Evolutionary conservation across 2,113 vertebrate genomes (phyloP), one percentile per base, ranked within the genome.

Genomic region (Gavia stellata): DNA sequence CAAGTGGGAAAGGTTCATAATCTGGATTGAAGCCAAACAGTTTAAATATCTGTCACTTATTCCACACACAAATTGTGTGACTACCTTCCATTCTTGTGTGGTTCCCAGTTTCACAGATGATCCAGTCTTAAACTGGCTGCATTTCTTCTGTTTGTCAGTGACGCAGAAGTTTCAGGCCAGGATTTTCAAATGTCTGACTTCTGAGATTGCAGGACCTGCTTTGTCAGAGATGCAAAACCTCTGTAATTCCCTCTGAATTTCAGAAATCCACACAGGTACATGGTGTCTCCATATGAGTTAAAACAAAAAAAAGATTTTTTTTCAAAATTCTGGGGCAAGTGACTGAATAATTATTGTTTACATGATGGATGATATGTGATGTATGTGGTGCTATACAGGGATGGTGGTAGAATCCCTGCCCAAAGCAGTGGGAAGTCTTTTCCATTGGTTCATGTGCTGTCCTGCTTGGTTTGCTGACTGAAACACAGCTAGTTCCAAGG

Each of bases 1-100:
- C 85, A 97, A 95, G 96, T 96, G 91, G 93, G 55, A 97, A 87
- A 95, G 91, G 92, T 96, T 97, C 86, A 10, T 73, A 70, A 56
- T 92, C 93, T 97, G 96, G 79, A 75, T 28, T n/a, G 50, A 83
- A 93, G 90, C 93, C 94, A 96, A 93, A 88, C 87, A 86, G 62
- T 96, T 97, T 90, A 89, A 96, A 85, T 84, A 88, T 81, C 77
- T 17, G 3, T 90, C 86, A 59, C 68, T 95, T 96, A 67, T 77
- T 94, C 83, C 56, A 80, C 59, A 73, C 65, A 11, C 84, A 28
- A 53, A 40, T 93, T 92, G 56, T 63, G 59, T 73, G 84, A 44
- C 73, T 85, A 14, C 42, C 45, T 81, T 85, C n/a, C 33, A 5
- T 42, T 29, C 52, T 59, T 78, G 49, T 55, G 65, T 75, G 65